Conservation (phyloP, 2,888 invertebrate genomes). For the Sphaeridia pumilis region DNA sequence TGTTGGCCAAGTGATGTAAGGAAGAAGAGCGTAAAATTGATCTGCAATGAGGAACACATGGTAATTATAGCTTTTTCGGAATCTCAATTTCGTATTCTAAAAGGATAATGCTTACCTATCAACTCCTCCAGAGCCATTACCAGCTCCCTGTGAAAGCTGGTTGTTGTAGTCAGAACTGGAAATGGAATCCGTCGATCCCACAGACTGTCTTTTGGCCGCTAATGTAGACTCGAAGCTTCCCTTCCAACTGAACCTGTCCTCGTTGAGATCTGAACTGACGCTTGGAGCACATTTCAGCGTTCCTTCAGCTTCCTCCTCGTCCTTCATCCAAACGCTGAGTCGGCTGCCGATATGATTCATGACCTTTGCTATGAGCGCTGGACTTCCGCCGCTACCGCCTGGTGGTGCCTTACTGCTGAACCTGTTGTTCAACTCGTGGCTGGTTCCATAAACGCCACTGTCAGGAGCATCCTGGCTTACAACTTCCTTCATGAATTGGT, state of each 20-base stretch:
- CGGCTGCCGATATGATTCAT: constrained; percentile 84
- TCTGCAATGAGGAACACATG: too few species aligned
- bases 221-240: constrained; percentile 87
- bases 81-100: background rate
- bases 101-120: constrained; percentile 10
- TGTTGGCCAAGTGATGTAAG: constrained; percentile 34
- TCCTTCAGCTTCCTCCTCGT: constrained; percentile 40
- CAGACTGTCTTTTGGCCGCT: constrained; percentile 53
- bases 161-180: constrained; percentile 32
- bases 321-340: constrained; percentile 79
- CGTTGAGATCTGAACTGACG: constrained; percentile 38
- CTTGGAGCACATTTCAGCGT: constrained; percentile 35
- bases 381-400: constrained; percentile 15
- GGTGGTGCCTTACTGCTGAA: background rate
- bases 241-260: constrained; percentile 81
- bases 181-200: constrained; percentile 35
- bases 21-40: constrained; percentile 35
- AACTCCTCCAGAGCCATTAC: constrained; percentile 12
- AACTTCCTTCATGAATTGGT: constrained; percentile 82
- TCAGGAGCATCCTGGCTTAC: constrained; percentile 42
- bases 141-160: constrained; percentile 7
- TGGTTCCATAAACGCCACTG: background rate
- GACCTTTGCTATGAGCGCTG: constrained; percentile 73
- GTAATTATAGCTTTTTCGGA: background rate
- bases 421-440: background rate